phyloP scores from a whole-genome alignment of 2,797 vertebrate species.

The Mastacembelus armatus region DNA sequence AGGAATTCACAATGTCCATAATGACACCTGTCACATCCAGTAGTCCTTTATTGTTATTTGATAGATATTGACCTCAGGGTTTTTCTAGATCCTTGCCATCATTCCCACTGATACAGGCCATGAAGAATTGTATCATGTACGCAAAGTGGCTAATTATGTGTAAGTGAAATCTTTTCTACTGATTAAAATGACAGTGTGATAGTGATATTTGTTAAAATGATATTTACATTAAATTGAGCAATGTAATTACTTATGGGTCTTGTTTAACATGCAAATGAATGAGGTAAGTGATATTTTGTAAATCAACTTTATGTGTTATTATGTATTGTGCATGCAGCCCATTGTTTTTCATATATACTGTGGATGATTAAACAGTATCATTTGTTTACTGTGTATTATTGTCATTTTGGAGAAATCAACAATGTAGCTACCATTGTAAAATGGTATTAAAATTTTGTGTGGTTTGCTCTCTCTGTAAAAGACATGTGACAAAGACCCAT shows the following conservation, averaged over 20 bases:
- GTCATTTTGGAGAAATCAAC: slow-evolving; percentile 14
- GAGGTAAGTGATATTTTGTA: slow-evolving; percentile 23
- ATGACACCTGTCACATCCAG: slow-evolving; percentile 9
- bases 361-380: slow-evolving; percentile 14
- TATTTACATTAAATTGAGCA: slow-evolving; percentile 33
- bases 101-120: slow-evolving; percentile 1
- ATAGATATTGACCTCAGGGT: slow-evolving; percentile 8
- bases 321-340: not conserved
- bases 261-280: slow-evolving; percentile 33
- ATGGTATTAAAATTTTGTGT: slow-evolving; percentile 23
- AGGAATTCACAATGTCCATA: slow-evolving; percentile 14
- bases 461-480: slow-evolving; percentile 43
- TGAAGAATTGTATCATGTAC: slow-evolving; percentile 11
- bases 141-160: slow-evolving; percentile 11
- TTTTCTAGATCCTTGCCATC: not conserved
- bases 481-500: slow-evolving; percentile 41
- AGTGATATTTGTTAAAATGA: slow-evolving; percentile 23
- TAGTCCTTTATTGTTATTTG: not conserved
- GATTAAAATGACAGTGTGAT: slow-evolving; percentile 22
- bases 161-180: slow-evolving; percentile 5
- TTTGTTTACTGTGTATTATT: slow-evolving; percentile 10
- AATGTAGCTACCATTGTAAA: slow-evolving; percentile 17
- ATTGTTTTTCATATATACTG: not conserved
- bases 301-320: slow-evolving; percentile 13
- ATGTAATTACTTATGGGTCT: slow-evolving; percentile 32